These are phyloP conservation scores for Himalopsyche kuldschensis DNA, from an alignment of 2,888 invertebrate genomes.

Conservation along the genomic window DNA sequence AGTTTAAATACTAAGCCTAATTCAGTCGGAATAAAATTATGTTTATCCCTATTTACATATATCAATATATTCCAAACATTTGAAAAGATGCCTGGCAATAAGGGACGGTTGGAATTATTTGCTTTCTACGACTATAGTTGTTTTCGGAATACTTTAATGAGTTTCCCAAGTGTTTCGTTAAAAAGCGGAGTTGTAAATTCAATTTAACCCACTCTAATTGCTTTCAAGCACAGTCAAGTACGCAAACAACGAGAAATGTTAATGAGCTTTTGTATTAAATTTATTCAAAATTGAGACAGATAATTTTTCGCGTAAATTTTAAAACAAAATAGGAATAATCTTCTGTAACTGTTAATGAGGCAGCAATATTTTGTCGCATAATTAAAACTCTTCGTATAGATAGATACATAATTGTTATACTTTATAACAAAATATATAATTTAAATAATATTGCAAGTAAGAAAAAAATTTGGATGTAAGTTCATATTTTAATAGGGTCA, in stretches of 20 bases:
- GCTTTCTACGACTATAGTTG: slow-evolving; percentile 11
- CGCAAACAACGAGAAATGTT: slow-evolving; percentile 17
- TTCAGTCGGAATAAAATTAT: background rate
- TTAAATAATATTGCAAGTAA: too few relatives aligned
- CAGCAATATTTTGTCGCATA: background rate
- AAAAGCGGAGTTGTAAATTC: slow-evolving; percentile 23
- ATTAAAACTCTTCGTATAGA: background rate
- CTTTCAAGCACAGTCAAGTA: slow-evolving; percentile 17
- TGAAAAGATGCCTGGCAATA: background rate
- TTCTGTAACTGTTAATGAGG: background rate
- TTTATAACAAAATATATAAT: too few relatives aligned
- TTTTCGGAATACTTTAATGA: slow-evolving; percentile 19
- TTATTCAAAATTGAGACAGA: slow-evolving; percentile 10
- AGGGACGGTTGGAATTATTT: slow-evolving; percentile 4
- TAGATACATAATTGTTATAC: too few relatives aligned
- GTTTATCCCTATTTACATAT: background rate
- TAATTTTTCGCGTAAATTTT: slow-evolving; percentile 3
- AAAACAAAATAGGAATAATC: background rate
- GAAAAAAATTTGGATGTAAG: too few relatives aligned
- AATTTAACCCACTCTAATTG: slow-evolving; percentile 23
- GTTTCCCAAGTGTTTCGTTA: slow-evolving; percentile 20
- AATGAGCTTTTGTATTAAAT: slow-evolving; percentile 13
- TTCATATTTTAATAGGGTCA: too few relatives aligned
- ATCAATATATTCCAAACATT: background rate
- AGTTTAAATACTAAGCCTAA: too few relatives aligned